Percentiles rank a stretch among this genome's conserved stretches.
phyloP scores from a whole-genome alignment of 2,797 vertebrate genomes.

The Peromyscus attwateri region DNA sequence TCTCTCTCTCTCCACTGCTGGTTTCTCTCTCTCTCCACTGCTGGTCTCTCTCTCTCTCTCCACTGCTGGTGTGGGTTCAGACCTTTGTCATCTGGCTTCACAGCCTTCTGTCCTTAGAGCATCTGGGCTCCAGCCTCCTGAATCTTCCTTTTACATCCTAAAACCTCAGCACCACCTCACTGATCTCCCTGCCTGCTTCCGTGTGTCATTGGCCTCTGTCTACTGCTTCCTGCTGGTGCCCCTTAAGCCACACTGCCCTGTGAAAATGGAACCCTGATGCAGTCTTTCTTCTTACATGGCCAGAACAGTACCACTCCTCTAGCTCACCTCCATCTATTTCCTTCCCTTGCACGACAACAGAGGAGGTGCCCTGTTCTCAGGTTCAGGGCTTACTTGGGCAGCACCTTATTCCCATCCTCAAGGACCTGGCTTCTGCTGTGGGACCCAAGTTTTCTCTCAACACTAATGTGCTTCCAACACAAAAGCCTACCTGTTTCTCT shows the following conservation, averaged over 20 bases:
- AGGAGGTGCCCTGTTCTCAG: background rate
- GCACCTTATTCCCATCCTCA: background rate
- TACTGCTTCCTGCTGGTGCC: background rate
- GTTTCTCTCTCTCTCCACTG: background rate
- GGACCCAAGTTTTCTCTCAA: background rate
- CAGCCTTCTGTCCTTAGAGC: background rate
- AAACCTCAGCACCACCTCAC: background rate
- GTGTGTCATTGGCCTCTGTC: background rate
- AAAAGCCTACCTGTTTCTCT: background rate
- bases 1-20: too few relatives aligned
- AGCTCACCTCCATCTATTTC: background rate
- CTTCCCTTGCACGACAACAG: background rate
- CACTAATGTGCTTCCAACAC: background rate
- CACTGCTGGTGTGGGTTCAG: background rate
- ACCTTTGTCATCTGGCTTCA: background rate
- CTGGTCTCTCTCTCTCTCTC: background rate
- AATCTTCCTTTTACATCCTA: background rate
- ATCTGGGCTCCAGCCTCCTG: background rate
- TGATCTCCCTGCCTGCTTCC: background rate
- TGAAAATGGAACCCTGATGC: background rate
- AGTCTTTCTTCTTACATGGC: background rate
- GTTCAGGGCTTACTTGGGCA: background rate
- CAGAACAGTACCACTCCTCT: background rate
- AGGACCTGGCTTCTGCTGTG: background rate
- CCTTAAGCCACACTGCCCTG: background rate